Conservation (phyloP, 2,888 invertebrate genomes). For the Drosophila prostipennis region DNA sequence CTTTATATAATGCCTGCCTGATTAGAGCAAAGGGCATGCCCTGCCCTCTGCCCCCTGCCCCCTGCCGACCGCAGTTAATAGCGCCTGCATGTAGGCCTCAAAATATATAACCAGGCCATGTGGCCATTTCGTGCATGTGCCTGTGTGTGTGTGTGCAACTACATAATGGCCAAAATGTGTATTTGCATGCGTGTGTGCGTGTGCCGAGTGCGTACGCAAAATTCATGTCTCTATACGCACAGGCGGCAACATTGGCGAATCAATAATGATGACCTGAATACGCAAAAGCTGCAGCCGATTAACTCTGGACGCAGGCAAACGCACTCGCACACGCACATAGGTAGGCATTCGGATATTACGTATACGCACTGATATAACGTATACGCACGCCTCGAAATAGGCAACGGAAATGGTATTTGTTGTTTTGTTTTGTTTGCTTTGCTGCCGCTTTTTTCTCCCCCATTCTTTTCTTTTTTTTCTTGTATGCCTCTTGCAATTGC, state of each 20-base stretch:
- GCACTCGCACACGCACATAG: slow-evolving; percentile 7
- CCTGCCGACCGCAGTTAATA: slow-evolving; percentile 64
- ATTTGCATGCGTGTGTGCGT: slow-evolving; percentile 24
- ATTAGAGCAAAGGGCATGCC: slow-evolving; percentile 55
- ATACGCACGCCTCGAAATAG: slow-evolving; percentile 58
- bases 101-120: slow-evolving; percentile 63
- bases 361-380: slow-evolving; percentile 27
- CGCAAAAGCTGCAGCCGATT: slow-evolving; percentile 71
- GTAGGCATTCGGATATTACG: slow-evolving; percentile 25
- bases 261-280: slow-evolving; percentile 80
- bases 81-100: slow-evolving; percentile 65
- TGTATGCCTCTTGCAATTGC: slow-evolving; percentile 6
- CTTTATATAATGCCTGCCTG: slow-evolving; percentile 73
- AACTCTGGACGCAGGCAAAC: slow-evolving; percentile 60
- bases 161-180: slow-evolving; percentile 45
- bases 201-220: slow-evolving; percentile 70
- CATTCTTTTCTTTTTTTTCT: slow-evolving; percentile 37
- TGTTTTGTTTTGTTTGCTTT: slow-evolving; percentile 7
- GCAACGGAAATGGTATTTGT: slow-evolving; percentile 54
- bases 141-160: slow-evolving; percentile 26
- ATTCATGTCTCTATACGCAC: slow-evolving; percentile 77
- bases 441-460: slow-evolving; percentile 47
- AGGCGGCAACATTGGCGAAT: slow-evolving; percentile 68
- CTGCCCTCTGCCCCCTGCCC: background rate
- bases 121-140: slow-evolving; percentile 35